phyloP scores from a whole-genome alignment of 2,888 invertebrate genomes.

The Dolomedes plantarius region DNA sequence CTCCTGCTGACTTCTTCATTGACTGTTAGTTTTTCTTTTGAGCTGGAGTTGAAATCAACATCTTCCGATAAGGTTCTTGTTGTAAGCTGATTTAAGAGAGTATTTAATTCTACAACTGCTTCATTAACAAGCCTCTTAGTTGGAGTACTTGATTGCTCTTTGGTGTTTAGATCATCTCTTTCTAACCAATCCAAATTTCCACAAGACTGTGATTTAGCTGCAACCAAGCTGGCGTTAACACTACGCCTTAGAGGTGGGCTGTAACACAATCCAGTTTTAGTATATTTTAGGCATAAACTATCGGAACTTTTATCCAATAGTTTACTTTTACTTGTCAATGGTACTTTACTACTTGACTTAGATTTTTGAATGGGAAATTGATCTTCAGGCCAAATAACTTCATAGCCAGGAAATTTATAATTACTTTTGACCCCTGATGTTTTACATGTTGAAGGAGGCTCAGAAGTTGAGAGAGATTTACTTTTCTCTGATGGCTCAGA shows the following conservation, averaged over 20 bases:
- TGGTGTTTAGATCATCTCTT: not conserved
- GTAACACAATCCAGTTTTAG: conserved; percentile 59
- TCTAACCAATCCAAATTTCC: conserved; percentile 43
- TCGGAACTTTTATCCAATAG: not conserved
- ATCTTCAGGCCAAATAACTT: conserved; percentile 62
- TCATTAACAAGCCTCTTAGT: conserved; percentile 54
- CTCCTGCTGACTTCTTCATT: not conserved
- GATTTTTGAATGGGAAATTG: not conserved
- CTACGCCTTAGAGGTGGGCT: conserved; percentile 61
- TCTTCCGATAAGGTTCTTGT: conserved; percentile 56
- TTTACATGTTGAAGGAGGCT: not conserved
- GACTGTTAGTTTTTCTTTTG: not conserved
- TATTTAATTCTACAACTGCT: conserved; percentile 65
- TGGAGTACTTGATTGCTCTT: conserved; percentile 17
- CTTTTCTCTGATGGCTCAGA: conserved; percentile 12
- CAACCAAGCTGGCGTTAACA: conserved; percentile 24
- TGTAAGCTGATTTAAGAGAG: conserved; percentile 49
- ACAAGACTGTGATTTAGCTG: conserved; percentile 55
- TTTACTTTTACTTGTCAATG: not conserved
- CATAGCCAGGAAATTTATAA: conserved; percentile 64
- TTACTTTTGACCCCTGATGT: not conserved
- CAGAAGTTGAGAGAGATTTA: not conserved
- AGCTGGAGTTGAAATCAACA: not conserved
- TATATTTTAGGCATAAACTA: not conserved
- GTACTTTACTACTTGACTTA: not conserved